Evolutionary conservation across 1,140 invertebrate species (phyloP), one percentile per base, ranked within the genome.

Genomic region (Scaptomyza pallida): DNA sequence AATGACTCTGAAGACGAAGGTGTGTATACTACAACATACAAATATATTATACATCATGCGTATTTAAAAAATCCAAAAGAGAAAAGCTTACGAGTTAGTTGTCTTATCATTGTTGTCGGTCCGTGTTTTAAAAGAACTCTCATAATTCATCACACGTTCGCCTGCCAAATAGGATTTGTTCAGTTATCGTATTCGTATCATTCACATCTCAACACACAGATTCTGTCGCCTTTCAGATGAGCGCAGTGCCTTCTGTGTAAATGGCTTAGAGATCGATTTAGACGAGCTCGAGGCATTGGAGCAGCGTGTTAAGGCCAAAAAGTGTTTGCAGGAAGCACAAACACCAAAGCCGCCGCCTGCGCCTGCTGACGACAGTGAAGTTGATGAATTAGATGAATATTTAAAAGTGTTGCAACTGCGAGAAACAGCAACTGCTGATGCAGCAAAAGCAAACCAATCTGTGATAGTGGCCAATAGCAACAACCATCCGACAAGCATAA

Each of bases 1-100:
- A 94, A 94, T 80, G 92, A 93, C 91, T 91, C 88, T n/a, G 86
- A 88, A 15, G 90, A 89, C 16, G 89, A 90, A 52, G 89, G 89
- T 90, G 17, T 60, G 71, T 89, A 64, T 30, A 37, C 5, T 30
- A 37, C 5, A 0, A 9, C 6, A 15, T 30, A n/a, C n/a, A n/a
- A n/a, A n/a, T n/a, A n/a, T n/a, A n/a, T 6, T 16, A 35, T 62
- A 30, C 15, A 64, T 17, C n/a, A 40, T 48, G 2, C 5, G 13
- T 5, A 12, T 30, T 52, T 35, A 26, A 26, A 26, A 26, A 26
- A 5, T 26, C 5, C 23, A n/a, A n/a, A n/a, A n/a, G n/a, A n/a
- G n/a, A n/a, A n/a, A n/a, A n/a, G n/a, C n/a, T n/a, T n/a, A n/a
- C n/a, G n/a, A n/a, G n/a, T n/a, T n/a, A 21, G 2, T 51, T 43